Percentiles rank a stretch among this genome's conserved stretches.
phyloP scores from a whole-genome alignment of 2,113 vertebrate species.

The Psittacara wagleri region DNA sequence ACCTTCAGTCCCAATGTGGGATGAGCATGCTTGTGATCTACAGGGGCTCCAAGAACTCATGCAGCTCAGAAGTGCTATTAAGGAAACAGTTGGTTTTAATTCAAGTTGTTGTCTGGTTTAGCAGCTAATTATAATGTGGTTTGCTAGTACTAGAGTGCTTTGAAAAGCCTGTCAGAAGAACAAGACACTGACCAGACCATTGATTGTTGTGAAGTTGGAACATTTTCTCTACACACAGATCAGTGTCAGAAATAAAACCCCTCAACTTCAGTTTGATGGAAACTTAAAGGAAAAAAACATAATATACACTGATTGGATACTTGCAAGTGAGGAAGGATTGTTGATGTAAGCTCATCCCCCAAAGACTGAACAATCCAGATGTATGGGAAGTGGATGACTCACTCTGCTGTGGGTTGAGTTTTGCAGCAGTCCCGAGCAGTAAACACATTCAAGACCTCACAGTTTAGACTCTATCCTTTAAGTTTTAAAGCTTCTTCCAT shows the following conservation, averaged over 20 bases:
- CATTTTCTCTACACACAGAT: not conserved
- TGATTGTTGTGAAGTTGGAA: not conserved
- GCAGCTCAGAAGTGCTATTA: constrained; percentile 27
- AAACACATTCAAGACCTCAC: not conserved
- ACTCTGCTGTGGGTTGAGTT: not conserved
- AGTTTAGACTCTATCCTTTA: not conserved
- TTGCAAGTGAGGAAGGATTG: not conserved
- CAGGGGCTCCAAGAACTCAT: not conserved
- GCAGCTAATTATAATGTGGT: constrained; percentile 3
- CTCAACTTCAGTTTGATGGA: not conserved
- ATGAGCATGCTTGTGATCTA: not conserved
- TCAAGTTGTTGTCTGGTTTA: not conserved
- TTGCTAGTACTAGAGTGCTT: not conserved
- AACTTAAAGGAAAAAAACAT: not conserved
- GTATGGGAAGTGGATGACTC: not conserved
- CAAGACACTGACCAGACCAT: not conserved
- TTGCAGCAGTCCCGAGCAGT: not conserved
- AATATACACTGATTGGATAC: not conserved
- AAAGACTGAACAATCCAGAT: not conserved
- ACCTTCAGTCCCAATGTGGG: not conserved
- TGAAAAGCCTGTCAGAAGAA: not conserved
- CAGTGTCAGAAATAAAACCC: not conserved
- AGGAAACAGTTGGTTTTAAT: not conserved
- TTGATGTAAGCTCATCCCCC: not conserved
- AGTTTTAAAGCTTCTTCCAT: not conserved